Conservation (phyloP, 1,140 invertebrate species). For the Zaprionus nigranus region DNA sequence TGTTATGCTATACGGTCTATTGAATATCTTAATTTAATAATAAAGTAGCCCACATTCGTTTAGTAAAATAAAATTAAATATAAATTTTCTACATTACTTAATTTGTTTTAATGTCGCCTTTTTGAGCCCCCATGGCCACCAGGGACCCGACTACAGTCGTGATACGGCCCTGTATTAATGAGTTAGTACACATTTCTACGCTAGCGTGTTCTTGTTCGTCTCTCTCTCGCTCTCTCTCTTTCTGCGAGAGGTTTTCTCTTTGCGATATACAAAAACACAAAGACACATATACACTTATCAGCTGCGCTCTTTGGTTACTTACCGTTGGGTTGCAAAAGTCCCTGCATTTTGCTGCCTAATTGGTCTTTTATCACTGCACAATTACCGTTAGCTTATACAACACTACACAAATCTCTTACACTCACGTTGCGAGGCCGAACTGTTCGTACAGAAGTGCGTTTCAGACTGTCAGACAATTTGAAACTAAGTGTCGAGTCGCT, state of each 20-base stretch:
- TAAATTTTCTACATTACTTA: no score
- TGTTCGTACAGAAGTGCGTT: conserved; percentile 32
- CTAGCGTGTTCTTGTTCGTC: no score
- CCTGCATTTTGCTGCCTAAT: conserved; percentile 32
- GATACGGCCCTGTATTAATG: neutral
- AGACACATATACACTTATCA: conserved; percentile 7
- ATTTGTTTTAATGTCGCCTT: no score
- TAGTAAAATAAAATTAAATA: no score
- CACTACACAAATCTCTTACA: neutral
- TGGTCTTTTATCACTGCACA: conserved; percentile 7
- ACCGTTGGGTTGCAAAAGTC: conserved; percentile 34
- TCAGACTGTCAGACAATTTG: conserved; percentile 41
- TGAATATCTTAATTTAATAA: no score
- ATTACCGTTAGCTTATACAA: conserved; percentile 2
- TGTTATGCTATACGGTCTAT: no score
- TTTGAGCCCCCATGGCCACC: no score
- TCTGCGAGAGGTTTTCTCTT: neutral
- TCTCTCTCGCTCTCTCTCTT: neutral
- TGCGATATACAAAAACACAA: neutral
- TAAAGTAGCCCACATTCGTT: no score
- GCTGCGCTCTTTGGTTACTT: conserved; percentile 25
- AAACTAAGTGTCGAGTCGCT: neutral
- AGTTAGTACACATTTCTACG: neutral
- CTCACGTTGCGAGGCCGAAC: conserved; percentile 26
- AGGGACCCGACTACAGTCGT: no score